A percentile compares a stretch with the other conserved stretches of the same genome.
Evolutionary conservation across 2,888 invertebrate species (phyloP).

Genomic region (Therioaphis trifolii): DNA sequence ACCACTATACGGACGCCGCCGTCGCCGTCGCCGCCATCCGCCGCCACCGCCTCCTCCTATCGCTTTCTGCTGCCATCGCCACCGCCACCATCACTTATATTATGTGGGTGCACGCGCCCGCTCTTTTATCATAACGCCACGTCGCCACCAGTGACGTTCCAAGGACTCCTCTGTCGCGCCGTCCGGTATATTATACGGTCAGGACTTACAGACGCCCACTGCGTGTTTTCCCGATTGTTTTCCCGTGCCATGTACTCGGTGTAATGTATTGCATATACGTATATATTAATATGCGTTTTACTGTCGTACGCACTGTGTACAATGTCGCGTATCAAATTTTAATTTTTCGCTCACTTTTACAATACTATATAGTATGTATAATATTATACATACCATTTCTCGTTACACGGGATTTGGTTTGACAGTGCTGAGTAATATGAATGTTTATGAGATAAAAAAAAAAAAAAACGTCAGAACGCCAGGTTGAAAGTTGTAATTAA

Average conservation of each 20-base stretch:
- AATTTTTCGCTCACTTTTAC: not conserved
- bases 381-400: too few species aligned
- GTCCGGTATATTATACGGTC: not conserved
- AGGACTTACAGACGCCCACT: constrained; percentile 11
- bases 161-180: not conserved
- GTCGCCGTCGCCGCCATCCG: not conserved
- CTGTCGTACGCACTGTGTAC: not conserved
- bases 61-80: not conserved
- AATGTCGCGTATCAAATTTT: not conserved
- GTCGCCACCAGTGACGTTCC: not conserved
- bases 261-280: not conserved
- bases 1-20: not conserved
- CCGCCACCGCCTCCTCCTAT: not conserved
- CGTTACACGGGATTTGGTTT: too few species aligned
- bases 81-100: not conserved
- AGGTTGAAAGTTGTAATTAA: too few species aligned
- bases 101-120: not conserved
- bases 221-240: constrained; percentile 4
- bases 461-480: too few species aligned
- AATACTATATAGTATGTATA: too few species aligned
- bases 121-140: not conserved
- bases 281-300: not conserved
- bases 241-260: not conserved
- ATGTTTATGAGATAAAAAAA: too few species aligned
- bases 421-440: too few species aligned